A percentile compares a stretch with the other conserved stretches of the same genome.
Evolutionary conservation across 2,113 vertebrate species (phyloP).

Genomic region (Caloenas nicobarica): DNA sequence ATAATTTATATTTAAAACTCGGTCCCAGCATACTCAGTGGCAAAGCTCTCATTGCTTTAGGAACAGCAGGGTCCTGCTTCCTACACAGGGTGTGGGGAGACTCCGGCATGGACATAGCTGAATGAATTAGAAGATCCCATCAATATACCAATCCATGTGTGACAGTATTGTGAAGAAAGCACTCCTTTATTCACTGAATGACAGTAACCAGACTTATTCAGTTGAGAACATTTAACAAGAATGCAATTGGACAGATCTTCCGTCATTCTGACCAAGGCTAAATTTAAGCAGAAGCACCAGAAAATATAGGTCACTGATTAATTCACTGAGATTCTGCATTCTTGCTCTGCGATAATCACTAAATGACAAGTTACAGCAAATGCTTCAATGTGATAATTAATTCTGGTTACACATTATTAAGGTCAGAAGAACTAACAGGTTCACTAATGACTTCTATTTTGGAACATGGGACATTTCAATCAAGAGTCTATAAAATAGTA

Average conservation of each 20-base stretch:
- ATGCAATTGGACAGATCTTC: slow-evolving; percentile 59
- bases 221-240: slow-evolving; percentile 59
- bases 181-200: slow-evolving; percentile 40
- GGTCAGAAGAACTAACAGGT: slow-evolving; percentile 48
- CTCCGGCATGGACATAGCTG: neutral
- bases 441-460: slow-evolving; percentile 56
- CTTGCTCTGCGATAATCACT: slow-evolving; percentile 58
- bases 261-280: slow-evolving; percentile 45
- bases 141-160: slow-evolving; percentile 60
- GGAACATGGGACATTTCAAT: slow-evolving; percentile 28
- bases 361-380: slow-evolving; percentile 61
- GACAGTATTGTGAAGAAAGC: slow-evolving; percentile 56
- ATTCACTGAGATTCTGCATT: slow-evolving; percentile 62
- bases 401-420: slow-evolving; percentile 59
- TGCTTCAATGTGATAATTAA: slow-evolving; percentile 59
- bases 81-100: neutral
- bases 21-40: neutral
- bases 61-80: neutral
- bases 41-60: neutral
- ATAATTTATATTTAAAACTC: slow-evolving; percentile 43
- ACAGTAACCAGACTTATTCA: slow-evolving; percentile 41
- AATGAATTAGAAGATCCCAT: slow-evolving; percentile 30
- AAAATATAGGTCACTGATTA: slow-evolving; percentile 70
- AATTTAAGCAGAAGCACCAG: slow-evolving; percentile 56
- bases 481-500: slow-evolving; percentile 11